These are phyloP conservation scores for Anoplophora glabripennis DNA, from an alignment of 1,140 invertebrate species.

Conservation along the genomic window DNA sequence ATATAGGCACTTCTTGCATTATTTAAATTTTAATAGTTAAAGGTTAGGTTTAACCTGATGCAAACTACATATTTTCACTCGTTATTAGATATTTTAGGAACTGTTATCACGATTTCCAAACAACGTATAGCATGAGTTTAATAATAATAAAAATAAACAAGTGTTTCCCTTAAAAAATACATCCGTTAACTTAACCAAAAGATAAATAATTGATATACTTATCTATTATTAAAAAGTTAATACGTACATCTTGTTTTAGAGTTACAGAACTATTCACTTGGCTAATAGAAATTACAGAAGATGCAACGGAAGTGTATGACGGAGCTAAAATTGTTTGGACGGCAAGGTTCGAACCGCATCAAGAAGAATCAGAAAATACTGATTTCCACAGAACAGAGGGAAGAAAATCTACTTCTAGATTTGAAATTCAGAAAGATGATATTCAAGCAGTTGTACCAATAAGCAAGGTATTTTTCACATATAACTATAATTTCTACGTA, in stretches of 20 bases:
- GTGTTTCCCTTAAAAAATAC: no score
- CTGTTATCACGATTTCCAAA: no score
- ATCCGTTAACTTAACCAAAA: no score
- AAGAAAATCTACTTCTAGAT: constrained; percentile 72
- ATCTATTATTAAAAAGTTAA: no score
- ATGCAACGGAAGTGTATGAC: constrained; percentile 72
- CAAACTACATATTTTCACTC: no score
- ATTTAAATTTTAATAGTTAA: no score
- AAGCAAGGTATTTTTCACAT: constrained; percentile 70
- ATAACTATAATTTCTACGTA: not conserved
- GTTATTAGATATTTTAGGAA: no score
- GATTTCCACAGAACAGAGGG: constrained; percentile 49
- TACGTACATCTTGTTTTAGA: constrained; percentile 46
- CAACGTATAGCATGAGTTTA: no score
- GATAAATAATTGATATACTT: no score
- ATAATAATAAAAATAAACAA: no score
- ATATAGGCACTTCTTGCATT: no score
- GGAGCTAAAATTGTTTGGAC: constrained; percentile 80
- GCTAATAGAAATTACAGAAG: constrained; percentile 85
- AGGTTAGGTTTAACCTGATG: no score
- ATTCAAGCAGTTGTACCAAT: constrained; percentile 92
- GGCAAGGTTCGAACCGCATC: constrained; percentile 59
- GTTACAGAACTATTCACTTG: constrained; percentile 85
- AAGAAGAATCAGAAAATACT: constrained; percentile 52
- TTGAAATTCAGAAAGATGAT: constrained; percentile 92